Evolutionary conservation across 2,888 invertebrate genomes (phyloP).

Genomic region (Argynnis bischoffii): DNA sequence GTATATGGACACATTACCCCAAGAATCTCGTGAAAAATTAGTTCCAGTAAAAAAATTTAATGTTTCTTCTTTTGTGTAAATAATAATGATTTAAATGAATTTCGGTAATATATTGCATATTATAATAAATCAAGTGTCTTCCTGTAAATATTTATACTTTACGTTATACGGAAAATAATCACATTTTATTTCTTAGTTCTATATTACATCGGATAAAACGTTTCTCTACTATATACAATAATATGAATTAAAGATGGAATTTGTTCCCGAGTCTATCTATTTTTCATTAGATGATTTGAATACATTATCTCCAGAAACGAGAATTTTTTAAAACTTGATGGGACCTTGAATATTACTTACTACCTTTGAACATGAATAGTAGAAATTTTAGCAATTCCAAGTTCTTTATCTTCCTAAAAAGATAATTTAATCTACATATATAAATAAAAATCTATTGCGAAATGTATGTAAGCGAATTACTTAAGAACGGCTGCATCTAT

Average conservation of each 20-base stretch:
- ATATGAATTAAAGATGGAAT: constrained; percentile 29
- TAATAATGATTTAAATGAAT: too few relatives aligned
- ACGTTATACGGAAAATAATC: not conserved
- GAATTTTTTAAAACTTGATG: constrained; percentile 12
- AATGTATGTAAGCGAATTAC: too few relatives aligned
- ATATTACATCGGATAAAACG: not conserved
- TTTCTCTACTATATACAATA: constrained; percentile 1
- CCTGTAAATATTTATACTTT: too few relatives aligned
- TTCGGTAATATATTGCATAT: too few relatives aligned
- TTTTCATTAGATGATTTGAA: constrained; percentile 46
- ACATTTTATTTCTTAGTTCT: not conserved
- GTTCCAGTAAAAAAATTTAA: too few relatives aligned
- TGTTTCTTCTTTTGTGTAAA: too few relatives aligned
- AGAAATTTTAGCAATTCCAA: not conserved
- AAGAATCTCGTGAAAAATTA: too few relatives aligned
- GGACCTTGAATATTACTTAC: constrained; percentile 13
- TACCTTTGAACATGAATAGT: not conserved
- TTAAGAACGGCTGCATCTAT: too few relatives aligned
- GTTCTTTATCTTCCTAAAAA: not conserved
- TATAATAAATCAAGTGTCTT: too few relatives aligned
- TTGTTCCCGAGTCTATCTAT: constrained; percentile 22
- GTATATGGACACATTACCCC: too few relatives aligned
- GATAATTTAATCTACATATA: too few relatives aligned
- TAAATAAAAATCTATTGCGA: too few relatives aligned
- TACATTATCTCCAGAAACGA: constrained; percentile 49